Base-by-base conservation (phyloP, 2,113 vertebrate genomes). In the Gorsachius goisagi region DNA sequence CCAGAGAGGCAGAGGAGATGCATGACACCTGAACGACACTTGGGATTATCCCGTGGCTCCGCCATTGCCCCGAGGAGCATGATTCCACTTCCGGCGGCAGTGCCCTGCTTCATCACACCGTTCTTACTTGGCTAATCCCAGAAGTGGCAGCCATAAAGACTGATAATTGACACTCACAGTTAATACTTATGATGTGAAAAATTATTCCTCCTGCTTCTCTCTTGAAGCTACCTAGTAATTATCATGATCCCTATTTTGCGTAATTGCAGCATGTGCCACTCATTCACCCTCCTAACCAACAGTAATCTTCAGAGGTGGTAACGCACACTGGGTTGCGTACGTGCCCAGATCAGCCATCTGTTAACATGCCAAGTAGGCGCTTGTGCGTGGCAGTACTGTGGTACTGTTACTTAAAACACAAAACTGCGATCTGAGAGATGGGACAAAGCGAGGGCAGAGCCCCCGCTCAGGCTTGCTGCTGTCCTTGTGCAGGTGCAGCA, bases 131-230 rank as follows among this genome's bases (percentile, higher is more conserved):
- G 67, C 76, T 94, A 93, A 90, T 94, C 80, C 52, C 62, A 92
- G 64, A 94, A 89, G 79, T 81, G 80, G 50, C 88, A 93, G 47
- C n/a, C 63, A 52, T 94, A 88, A 93, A 96, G 85, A 78, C 84
- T 58, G 86, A 72, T 92, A 89, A 94, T 97, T 95, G 89, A 71
- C 73, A 63, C 86, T 90, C 90, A 84, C 68, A 95, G 60, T 90
- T 94, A 94, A 88, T 74, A 94, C 60, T 78, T 92, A 52, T 2
- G 8, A 77, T 72, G 60, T 74, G 79, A 90, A 84, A 96, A 88
- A 88, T 69, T 2, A 80, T 74, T 94, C 73, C 39, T 96, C 6
- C n/a, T 94, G 68, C 68, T 60, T 96, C 64, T 19, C 44, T 93
- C 84, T 92, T 85, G 90, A 95, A 96, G 68, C 62, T 75, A 37